Percentiles rank a stretch among this genome's conserved stretches.
phyloP scores from a whole-genome alignment of 1,140 invertebrate species.

The Drosophila lacteicornis region DNA sequence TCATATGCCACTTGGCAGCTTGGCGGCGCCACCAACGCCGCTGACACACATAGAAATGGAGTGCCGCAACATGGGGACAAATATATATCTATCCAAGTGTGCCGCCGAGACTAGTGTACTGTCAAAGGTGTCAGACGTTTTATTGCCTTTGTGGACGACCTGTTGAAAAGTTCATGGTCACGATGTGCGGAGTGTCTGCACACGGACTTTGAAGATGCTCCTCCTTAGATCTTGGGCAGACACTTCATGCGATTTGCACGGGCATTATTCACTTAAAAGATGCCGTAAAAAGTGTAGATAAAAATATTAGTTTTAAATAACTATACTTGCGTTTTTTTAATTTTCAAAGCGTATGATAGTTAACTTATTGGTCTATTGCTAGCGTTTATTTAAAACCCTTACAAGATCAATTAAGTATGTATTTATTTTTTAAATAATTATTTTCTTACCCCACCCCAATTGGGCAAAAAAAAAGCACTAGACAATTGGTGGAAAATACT shows the following conservation, averaged over 20 bases:
- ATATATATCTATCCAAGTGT: slow-evolving; percentile 18
- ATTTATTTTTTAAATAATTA: no score
- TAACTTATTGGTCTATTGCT: no score
- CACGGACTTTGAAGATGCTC: slow-evolving; percentile 32
- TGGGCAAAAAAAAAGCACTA: no score
- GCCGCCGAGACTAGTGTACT: slow-evolving; percentile 36
- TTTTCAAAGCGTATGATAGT: no score
- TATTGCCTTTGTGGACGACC: slow-evolving; percentile 68
- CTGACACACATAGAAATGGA: slow-evolving; percentile 41
- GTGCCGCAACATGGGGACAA: slow-evolving; percentile 12
- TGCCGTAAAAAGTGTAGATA: not conserved
- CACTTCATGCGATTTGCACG: slow-evolving; percentile 18
- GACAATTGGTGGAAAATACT: no score
- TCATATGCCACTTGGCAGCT: slow-evolving; percentile 45
- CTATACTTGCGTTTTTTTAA: no score
- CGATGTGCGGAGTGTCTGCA: slow-evolving; percentile 10
- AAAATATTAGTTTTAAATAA: not conserved
- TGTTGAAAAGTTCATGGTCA: slow-evolving; percentile 80
- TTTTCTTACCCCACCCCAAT: no score
- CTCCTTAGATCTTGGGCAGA: slow-evolving; percentile 22
- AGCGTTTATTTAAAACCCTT: no score
- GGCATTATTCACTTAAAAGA: slow-evolving; percentile 30
- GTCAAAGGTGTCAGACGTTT: slow-evolving; percentile 80
- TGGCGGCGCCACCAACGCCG: slow-evolving; percentile 56
- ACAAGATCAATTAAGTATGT: no score